Conservation (phyloP, 2,888 invertebrate species). For the Caenorhabditis virilis region DNA sequence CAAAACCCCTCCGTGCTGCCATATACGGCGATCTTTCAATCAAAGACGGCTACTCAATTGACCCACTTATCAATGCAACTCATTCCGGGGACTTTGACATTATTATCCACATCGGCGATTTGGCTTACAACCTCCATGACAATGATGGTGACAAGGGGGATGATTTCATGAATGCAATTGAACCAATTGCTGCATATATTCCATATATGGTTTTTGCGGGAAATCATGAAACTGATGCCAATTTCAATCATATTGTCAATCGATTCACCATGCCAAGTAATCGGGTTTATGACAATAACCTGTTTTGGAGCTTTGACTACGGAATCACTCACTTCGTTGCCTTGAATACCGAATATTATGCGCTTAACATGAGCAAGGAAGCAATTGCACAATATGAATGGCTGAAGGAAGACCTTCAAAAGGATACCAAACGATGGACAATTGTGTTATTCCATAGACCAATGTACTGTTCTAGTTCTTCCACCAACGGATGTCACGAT, state of each 20-base stretch:
- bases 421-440: slow-evolving; percentile 78
- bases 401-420: slow-evolving; percentile 57
- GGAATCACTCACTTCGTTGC: slow-evolving; percentile 88
- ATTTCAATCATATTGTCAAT: slow-evolving; percentile 89
- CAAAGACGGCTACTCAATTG: slow-evolving; percentile 82
- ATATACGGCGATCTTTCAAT: slow-evolving; percentile 94
- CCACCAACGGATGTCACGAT: slow-evolving; percentile 21
- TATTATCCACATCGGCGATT: slow-evolving; percentile 74
- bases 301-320: slow-evolving; percentile 75
- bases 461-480: slow-evolving; percentile 84
- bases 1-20: slow-evolving; percentile 71
- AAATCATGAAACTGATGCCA: slow-evolving; percentile 74
- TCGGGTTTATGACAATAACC: slow-evolving; percentile 66
- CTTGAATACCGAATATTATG: slow-evolving; percentile 88
- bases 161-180: slow-evolving; percentile 41
- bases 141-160: slow-evolving; percentile 78
- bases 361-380: slow-evolving; percentile 85
- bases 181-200: slow-evolving; percentile 71
- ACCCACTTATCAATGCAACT: slow-evolving; percentile 82
- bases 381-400: slow-evolving; percentile 69
- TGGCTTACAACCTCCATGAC: slow-evolving; percentile 87
- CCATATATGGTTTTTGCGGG: slow-evolving; percentile 85
- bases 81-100: slow-evolving; percentile 74
- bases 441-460: slow-evolving; percentile 86
- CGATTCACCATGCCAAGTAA: slow-evolving; percentile 88